Evolutionary conservation across 2,113 vertebrate species (phyloP).

Genomic region (Cyrtonyx montezumae): DNA sequence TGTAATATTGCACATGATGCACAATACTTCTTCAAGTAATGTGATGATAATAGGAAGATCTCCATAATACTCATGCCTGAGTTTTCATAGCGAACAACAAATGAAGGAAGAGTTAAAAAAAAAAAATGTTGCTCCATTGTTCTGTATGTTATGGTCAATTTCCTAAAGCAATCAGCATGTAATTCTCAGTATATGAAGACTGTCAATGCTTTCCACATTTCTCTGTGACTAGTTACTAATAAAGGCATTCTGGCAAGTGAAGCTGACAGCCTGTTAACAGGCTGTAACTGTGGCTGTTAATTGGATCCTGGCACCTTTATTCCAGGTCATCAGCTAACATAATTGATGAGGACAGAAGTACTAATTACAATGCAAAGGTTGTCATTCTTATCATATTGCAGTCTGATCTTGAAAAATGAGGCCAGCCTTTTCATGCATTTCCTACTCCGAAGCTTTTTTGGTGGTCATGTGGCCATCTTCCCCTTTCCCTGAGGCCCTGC

Average conservation of each 20-base stretch:
- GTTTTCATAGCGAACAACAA: neutral
- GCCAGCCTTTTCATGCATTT: neutral
- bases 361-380: constrained; percentile 10
- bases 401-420: neutral
- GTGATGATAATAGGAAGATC: neutral
- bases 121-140: neutral
- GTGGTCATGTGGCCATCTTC: neutral
- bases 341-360: neutral
- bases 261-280: neutral
- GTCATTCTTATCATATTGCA: neutral
- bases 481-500: neutral
- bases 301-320: neutral
- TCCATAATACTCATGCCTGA: neutral
- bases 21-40: neutral
- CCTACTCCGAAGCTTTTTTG: neutral
- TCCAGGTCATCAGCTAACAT: neutral
- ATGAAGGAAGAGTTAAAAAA: neutral
- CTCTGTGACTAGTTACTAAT: neutral
- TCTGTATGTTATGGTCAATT: neutral
- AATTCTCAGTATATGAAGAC: neutral
- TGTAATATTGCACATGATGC: neutral
- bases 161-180: neutral
- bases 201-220: neutral
- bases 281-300: neutral
- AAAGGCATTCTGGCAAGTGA: neutral